A percentile compares a stretch with the other conserved stretches of the same genome.
Conservation (phyloP, 2,797 vertebrate species). For the Podarcis lilfordi region DNA sequence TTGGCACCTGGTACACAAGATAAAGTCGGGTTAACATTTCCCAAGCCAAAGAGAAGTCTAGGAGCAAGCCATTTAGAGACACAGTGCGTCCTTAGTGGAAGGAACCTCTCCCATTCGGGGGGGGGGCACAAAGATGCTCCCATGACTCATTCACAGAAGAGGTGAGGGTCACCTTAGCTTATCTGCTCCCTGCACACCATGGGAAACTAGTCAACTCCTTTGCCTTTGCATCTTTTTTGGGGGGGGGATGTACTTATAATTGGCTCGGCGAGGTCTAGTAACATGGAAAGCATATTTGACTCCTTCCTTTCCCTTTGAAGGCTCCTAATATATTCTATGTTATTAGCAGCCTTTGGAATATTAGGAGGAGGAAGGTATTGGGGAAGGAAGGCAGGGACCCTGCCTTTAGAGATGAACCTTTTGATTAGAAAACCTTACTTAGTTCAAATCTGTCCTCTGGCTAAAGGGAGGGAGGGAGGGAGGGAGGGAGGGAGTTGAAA, state of each 20-base stretch:
- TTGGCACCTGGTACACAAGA: constrained; percentile 22
- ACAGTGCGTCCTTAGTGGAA: constrained; percentile 34
- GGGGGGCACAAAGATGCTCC: constrained; percentile 25
- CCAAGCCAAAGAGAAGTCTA: background rate
- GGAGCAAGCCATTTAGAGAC: constrained; percentile 37
- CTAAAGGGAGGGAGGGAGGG: background rate
- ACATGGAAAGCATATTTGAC: background rate
- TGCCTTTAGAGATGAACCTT: constrained; percentile 36
- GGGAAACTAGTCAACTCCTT: constrained; percentile 46
- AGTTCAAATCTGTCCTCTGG: background rate
- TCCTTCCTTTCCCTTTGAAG: constrained; percentile 57
- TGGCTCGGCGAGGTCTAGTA: background rate
- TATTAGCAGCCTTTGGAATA: constrained; percentile 50
- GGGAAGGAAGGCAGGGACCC: constrained; percentile 27
- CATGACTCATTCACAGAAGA: constrained; percentile 7
- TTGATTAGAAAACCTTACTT: constrained; percentile 27
- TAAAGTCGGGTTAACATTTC: constrained; percentile 38
- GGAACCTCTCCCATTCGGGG: background rate
- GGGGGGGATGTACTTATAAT: background rate
- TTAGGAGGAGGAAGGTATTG: constrained; percentile 23
- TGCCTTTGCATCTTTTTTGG: constrained; percentile 32
- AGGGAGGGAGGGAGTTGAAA: background rate
- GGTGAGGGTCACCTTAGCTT: constrained; percentile 23
- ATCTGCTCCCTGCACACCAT: constrained; percentile 41
- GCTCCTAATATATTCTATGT: constrained; percentile 2